Percentiles rank a stretch among this genome's conserved stretches.
Evolutionary conservation across 2,888 invertebrate species (phyloP).

Genomic region (Sarcophaga subvicina): DNA sequence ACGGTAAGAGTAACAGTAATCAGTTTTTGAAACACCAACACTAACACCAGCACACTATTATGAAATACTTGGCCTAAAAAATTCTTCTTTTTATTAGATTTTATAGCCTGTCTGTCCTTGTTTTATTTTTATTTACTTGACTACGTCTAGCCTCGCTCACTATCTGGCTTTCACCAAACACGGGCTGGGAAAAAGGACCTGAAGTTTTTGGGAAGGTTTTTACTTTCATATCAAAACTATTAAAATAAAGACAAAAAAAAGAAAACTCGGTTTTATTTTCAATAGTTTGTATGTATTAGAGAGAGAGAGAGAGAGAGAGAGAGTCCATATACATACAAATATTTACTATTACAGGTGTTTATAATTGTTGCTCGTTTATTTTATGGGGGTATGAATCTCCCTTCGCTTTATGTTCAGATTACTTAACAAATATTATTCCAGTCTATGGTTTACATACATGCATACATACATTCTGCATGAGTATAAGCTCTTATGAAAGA

Average conservation of each 20-base stretch:
- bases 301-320: background rate
- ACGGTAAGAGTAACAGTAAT: background rate
- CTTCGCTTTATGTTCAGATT: constrained; percentile 32
- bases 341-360: constrained; percentile 36
- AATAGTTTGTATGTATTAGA: background rate
- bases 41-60: constrained; percentile 9
- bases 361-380: constrained; percentile 33
- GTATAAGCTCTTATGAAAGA: background rate
- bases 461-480: background rate
- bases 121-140: background rate
- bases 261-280: background rate
- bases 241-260: constrained; percentile 2
- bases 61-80: constrained; percentile 17
- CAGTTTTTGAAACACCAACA: constrained; percentile 1
- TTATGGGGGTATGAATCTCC: background rate
- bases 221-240: background rate
- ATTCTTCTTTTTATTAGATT: constrained; percentile 46
- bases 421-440: background rate
- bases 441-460: background rate
- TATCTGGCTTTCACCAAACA: background rate
- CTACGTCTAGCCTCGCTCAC: background rate
- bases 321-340: background rate
- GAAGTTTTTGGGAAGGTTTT: constrained; percentile 25
- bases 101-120: constrained; percentile 20
- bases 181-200: background rate